phyloP scores from a whole-genome alignment of 2,113 vertebrate genomes.

The Micromys minutus region DNA sequence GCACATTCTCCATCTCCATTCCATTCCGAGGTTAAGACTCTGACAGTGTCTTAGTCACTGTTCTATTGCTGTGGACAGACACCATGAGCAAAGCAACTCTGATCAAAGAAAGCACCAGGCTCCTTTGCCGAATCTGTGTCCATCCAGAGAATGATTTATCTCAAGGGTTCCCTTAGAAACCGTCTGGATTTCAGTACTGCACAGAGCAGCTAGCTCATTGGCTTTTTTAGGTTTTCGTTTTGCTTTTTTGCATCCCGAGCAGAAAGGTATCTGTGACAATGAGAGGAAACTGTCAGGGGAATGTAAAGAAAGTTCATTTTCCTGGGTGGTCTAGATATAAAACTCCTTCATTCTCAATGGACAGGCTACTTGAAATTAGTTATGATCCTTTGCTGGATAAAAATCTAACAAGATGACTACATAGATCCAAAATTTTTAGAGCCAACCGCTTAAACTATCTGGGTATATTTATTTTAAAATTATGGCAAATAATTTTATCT shows the following conservation, averaged over 20 bases:
- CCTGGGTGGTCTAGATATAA: neutral
- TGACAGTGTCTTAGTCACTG: neutral
- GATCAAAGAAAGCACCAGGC: neutral
- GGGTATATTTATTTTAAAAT: conserved; percentile 63
- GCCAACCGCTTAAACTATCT: neutral
- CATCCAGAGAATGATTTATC: neutral
- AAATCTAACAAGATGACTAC: conserved; percentile 8
- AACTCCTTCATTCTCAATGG: neutral
- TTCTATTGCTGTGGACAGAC: neutral
- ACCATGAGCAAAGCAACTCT: neutral
- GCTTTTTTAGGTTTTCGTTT: neutral
- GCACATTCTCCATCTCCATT: neutral
- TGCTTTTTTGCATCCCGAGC: neutral
- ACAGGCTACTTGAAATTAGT: neutral
- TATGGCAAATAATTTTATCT: conserved; percentile 64
- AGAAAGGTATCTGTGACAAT: neutral
- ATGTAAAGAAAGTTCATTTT: conserved; percentile 3
- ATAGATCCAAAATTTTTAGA: conserved; percentile 20
- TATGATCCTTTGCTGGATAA: conserved; percentile 32
- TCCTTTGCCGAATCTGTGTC: neutral
- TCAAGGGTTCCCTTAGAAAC: neutral
- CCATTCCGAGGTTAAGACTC: neutral
- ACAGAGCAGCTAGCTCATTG: neutral
- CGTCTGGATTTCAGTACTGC: neutral
- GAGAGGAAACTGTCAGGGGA: neutral